A percentile compares a stretch with the other conserved stretches of the same genome.
These are phyloP conservation scores for Hofmannophila pseudospretella DNA, from an alignment of 2,888 invertebrate species.

Conservation along the genomic window DNA sequence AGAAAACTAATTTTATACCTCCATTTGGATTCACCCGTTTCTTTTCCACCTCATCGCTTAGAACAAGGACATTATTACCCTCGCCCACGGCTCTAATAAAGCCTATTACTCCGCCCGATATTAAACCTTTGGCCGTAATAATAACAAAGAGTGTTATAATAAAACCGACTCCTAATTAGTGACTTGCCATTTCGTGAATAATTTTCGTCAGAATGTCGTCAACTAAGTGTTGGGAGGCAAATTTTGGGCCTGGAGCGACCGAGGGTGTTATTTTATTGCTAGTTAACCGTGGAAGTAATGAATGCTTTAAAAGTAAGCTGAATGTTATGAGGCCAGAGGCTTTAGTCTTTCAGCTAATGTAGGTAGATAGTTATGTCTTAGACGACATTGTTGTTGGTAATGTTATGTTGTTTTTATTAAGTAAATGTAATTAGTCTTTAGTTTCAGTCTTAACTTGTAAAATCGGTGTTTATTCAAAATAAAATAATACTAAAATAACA, in stretches of 20 bases:
- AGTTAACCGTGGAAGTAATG: constrained; percentile 8
- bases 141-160: constrained; percentile 14
- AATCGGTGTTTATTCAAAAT: too few relatives aligned
- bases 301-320: not conserved
- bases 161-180: constrained; percentile 21
- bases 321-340: not conserved
- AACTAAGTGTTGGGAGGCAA: constrained; percentile 14
- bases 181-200: constrained; percentile 17
- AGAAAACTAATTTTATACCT: too few relatives aligned
- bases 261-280: constrained; percentile 3
- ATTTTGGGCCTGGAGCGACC: constrained; percentile 9
- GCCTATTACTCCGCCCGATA: constrained; percentile 8
- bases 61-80: not conserved
- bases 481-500: too few relatives aligned
- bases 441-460: too few relatives aligned
- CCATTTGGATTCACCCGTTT: not conserved
- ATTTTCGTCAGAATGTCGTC: constrained; percentile 18
- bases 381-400: too few relatives aligned
- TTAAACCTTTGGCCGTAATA: constrained; percentile 11
- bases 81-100: constrained; percentile 7
- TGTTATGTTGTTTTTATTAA: too few relatives aligned
- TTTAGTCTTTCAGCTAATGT: not conserved
- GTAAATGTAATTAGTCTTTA: too few relatives aligned
- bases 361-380: too few relatives aligned
- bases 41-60: not conserved